phyloP scores from a whole-genome alignment of 2,797 vertebrate genomes.

The Enteromius paludinosus region DNA sequence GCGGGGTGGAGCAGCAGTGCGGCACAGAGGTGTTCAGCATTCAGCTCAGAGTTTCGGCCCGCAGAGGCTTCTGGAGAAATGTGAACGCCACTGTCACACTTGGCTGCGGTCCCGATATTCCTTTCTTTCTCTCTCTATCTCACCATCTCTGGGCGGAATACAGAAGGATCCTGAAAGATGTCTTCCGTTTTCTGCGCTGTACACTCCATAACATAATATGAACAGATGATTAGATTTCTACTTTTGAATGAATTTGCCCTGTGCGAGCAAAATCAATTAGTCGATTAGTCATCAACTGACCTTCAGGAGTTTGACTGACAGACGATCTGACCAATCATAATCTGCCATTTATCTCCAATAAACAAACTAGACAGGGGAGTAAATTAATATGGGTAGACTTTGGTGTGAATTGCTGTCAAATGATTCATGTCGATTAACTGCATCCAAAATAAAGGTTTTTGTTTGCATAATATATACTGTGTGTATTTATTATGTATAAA shows the following conservation, averaged over 20 bases:
- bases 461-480: no score
- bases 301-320: background rate
- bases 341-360: no score
- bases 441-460: no score
- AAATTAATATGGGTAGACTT: background rate
- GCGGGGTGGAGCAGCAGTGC: conserved; percentile 59
- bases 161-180: conserved; percentile 32
- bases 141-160: conserved; percentile 34
- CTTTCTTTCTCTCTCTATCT: conserved; percentile 51
- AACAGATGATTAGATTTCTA: background rate
- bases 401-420: no score
- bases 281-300: background rate
- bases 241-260: background rate
- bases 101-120: conserved; percentile 72
- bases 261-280: background rate
- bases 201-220: background rate
- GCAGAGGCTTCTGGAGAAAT: conserved; percentile 74
- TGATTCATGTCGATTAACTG: no score
- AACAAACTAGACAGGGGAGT: background rate
- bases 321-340: no score
- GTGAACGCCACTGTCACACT: conserved; percentile 78
- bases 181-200: conserved; percentile 27
- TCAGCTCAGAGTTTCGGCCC: conserved; percentile 75
- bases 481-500: no score
- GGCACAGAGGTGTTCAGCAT: conserved; percentile 79